Evolutionary conservation across 2,888 invertebrate species (phyloP).

Genomic region (Nysson spinosus): DNA sequence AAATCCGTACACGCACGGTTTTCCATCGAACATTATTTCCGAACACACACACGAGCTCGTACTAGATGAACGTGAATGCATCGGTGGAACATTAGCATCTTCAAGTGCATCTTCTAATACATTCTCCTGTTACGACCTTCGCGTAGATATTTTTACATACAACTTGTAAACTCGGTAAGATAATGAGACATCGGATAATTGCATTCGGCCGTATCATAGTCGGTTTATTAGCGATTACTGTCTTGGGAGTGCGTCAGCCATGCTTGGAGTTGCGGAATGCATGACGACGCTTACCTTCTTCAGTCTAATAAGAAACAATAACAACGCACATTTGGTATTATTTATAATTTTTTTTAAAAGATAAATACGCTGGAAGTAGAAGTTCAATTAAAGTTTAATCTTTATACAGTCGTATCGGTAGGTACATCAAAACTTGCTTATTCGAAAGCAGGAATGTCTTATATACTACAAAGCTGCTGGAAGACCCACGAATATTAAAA

Average conservation of each 20-base stretch:
- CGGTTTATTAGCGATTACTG: background rate
- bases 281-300: background rate
- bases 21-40: too few relatives aligned
- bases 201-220: background rate
- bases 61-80: too few relatives aligned
- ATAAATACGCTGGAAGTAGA: constrained; percentile 12
- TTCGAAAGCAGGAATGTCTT: constrained; percentile 20
- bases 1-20: too few relatives aligned
- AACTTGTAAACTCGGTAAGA: background rate
- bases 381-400: constrained; percentile 23
- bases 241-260: background rate
- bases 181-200: background rate
- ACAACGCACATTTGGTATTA: too few relatives aligned
- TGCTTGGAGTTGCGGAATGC: too few relatives aligned
- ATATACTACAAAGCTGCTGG: constrained; percentile 19
- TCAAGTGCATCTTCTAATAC: too few relatives aligned
- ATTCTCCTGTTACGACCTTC: background rate
- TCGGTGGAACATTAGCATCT: too few relatives aligned
- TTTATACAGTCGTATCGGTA: constrained; percentile 23
- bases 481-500: constrained; percentile 24
- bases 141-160: background rate
- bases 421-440: constrained; percentile 20
- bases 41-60: background rate
- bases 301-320: too few relatives aligned
- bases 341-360: too few relatives aligned